A percentile compares a stretch with the other conserved stretches of the same genome.
Evolutionary conservation across 2,797 vertebrate genomes (phyloP).

Genomic region (Erithacus rubecula): DNA sequence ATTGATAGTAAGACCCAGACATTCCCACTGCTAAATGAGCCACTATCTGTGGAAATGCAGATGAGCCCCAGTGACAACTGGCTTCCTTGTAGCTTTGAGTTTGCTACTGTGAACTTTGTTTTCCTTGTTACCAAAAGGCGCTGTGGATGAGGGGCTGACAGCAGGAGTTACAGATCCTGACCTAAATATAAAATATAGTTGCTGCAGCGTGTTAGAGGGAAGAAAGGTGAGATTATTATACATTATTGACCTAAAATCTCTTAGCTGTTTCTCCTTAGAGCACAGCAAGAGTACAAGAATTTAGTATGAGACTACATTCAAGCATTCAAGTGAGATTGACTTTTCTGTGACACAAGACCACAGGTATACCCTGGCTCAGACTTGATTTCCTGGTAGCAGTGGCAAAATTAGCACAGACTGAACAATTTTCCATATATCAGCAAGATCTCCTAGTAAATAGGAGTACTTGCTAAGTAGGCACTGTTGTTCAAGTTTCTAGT

Average conservation of each 20-base stretch:
- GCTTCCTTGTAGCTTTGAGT: neutral
- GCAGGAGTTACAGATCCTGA: neutral
- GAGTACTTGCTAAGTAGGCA: neutral
- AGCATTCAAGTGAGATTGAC: neutral
- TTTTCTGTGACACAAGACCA: neutral
- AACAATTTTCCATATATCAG: neutral
- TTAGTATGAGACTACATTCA: neutral
- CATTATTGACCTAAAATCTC: neutral
- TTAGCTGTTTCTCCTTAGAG: neutral
- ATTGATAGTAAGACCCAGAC: neutral
- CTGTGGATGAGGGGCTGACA: neutral
- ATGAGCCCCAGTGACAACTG: neutral
- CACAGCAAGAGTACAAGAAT: neutral
- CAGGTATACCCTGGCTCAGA: neutral
- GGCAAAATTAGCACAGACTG: neutral
- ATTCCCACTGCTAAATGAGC: neutral
- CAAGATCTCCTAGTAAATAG: neutral
- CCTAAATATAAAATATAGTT: neutral
- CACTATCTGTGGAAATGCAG: neutral
- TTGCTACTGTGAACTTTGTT: neutral
- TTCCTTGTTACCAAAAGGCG: neutral
- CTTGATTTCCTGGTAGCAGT: neutral
- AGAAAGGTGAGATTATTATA: neutral
- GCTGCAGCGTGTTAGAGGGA: neutral
- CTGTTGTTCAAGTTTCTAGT: neutral